These are phyloP conservation scores for Macroglossus sobrinus DNA, from an alignment of 2,113 vertebrate genomes.

Conservation along the genomic window DNA sequence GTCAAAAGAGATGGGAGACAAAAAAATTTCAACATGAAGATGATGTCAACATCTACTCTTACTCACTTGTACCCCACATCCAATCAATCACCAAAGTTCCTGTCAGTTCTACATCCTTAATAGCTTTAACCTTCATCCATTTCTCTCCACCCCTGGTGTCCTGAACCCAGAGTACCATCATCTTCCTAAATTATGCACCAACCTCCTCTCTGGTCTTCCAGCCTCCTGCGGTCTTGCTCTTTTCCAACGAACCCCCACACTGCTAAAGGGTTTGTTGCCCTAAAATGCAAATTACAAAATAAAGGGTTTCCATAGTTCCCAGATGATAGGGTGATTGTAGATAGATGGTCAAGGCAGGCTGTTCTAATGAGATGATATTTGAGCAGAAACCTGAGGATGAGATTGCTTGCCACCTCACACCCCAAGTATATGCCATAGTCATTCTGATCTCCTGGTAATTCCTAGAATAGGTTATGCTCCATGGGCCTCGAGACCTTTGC, in stretches of 20 bases:
- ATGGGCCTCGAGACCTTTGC: neutral
- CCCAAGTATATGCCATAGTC: neutral
- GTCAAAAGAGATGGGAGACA: neutral
- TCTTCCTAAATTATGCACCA: neutral
- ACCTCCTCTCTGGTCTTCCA: neutral
- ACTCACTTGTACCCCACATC: neutral
- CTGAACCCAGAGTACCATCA: neutral
- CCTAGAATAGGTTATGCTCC: too few species aligned
- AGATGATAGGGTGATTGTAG: neutral
- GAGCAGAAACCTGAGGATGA: neutral
- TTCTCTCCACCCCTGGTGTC: neutral
- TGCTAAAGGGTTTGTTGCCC: neutral
- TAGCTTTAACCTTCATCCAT: neutral
- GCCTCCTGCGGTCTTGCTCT: neutral
- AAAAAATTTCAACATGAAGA: neutral
- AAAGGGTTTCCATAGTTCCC: neutral
- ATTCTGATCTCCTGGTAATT: neutral
- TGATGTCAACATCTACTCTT: too few species aligned
- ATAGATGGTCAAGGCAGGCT: neutral
- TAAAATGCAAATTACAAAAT: neutral
- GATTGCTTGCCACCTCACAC: neutral
- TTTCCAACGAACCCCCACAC: neutral
- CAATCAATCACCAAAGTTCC: neutral
- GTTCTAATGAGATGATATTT: neutral
- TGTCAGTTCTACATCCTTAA: neutral